Evolutionary conservation across 2,888 invertebrate species (phyloP), one percentile per base, ranked within the genome.

Genomic region (Cosmopolites sordidus): DNA sequence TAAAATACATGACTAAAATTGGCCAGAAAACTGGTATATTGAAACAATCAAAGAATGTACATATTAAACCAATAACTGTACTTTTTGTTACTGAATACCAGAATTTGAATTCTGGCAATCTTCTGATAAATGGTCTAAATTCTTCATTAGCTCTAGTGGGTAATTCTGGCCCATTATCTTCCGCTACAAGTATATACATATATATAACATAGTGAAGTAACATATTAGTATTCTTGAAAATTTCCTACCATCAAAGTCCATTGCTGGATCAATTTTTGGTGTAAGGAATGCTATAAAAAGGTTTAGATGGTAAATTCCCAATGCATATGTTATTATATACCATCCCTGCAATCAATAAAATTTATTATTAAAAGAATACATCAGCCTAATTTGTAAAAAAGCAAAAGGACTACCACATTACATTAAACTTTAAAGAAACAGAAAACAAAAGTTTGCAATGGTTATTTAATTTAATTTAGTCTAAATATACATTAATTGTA

Each of bases 1-100:
- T 91, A 78, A 99, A 99, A 79, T 99, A 99, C 91, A 99, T 93
- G 68, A 99, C 96, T 73, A 99, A 83, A 69, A 99, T 99, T 56
- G 99, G 99, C 99, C 99, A 99, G 78, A 99, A 99, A 68, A 99
- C 99, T 71, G 99, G 99, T 75, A 99, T 89, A 80, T 99, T 96
- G 76, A 98, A 95, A 67, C 90, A 88, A 69, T 98, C 95, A 74
- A 99, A 96, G 76, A 96, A 91, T 55, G 99, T 99, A 78, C 95
- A 96, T 63, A 85, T 76, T 70, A 92, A 81, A 39, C 89, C 95
- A 65, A 99, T 81, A 9, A 93, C 64, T 33, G 97, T 94, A 64
- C 97, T 95, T 74, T 95, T 96, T 55, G 91, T 87, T 58, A 96
- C 91, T 64, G 97, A 95, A 65, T 97, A 87, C 98, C 98, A 98